A percentile compares a stretch with the other conserved stretches of the same genome.
Conservation (phyloP, 2,888 invertebrate genomes). For the Dicyrtoma fusca region DNA sequence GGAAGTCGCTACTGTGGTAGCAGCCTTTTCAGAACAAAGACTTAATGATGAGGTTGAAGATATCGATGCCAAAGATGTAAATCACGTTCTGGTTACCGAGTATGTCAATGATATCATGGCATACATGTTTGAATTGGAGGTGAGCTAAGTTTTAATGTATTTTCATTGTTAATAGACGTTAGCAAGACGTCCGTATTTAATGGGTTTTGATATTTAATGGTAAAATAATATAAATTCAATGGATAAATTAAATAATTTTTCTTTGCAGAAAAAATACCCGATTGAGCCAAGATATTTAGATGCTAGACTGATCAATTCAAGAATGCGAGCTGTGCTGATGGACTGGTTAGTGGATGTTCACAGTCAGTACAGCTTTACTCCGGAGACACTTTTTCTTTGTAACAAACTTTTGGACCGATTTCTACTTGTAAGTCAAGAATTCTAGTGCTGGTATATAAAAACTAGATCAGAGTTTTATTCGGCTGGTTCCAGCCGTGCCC, state of each 20-base stretch:
- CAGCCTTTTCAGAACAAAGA: conserved; percentile 31
- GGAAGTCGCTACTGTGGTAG: conserved; percentile 7
- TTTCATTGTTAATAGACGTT: too few relatives aligned
- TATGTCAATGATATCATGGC: conserved; percentile 89
- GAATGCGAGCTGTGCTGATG: conserved; percentile 85
- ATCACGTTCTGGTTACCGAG: conserved; percentile 77
- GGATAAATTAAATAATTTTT: neutral
- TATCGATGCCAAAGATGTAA: conserved; percentile 74
- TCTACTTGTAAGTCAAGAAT: conserved; percentile 65
- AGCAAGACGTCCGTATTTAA: too few relatives aligned
- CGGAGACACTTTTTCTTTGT: conserved; percentile 88
- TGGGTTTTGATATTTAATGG: too few relatives aligned
- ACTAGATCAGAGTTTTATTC: too few relatives aligned
- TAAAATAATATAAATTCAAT: too few relatives aligned
- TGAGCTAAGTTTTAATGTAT: too few relatives aligned
- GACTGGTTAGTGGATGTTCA: conserved; percentile 96
- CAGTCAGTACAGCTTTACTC: conserved; percentile 76
- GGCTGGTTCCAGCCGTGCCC: too few relatives aligned
- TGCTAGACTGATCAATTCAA: conserved; percentile 70
- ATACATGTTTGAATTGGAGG: conserved; percentile 78
- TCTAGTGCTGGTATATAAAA: too few relatives aligned
- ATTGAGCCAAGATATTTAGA: conserved; percentile 70
- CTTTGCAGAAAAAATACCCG: conserved; percentile 65
- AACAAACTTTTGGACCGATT: conserved; percentile 88
- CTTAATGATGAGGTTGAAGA: conserved; percentile 60